These are phyloP conservation scores for Apamea crenata DNA, from an alignment of 2,888 invertebrate genomes.

Conservation along the genomic window DNA sequence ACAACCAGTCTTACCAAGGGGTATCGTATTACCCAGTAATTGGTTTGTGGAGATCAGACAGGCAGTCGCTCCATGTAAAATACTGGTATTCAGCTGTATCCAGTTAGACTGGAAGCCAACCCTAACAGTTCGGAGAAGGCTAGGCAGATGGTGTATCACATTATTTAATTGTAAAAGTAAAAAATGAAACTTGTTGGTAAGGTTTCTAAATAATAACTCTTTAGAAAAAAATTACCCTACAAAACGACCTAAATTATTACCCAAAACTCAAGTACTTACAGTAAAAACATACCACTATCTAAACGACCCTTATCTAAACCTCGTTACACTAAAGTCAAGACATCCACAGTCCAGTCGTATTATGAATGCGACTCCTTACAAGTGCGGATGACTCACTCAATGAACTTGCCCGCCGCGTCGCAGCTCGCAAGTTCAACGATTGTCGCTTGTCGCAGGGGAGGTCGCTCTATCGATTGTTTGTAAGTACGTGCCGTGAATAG, in stretches of 20 bases:
- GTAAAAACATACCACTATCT: not conserved
- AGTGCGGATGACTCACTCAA: constrained; percentile 60
- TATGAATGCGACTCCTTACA: constrained; percentile 57
- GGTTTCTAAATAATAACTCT: not conserved
- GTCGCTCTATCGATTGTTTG: constrained; percentile 61
- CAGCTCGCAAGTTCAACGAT: constrained; percentile 62
- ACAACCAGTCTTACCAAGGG: no score
- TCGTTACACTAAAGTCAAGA: constrained; percentile 11
- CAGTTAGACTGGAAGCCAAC: no score
- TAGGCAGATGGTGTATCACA: not conserved
- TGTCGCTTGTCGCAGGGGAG: constrained; percentile 53
- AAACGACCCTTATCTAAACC: constrained; percentile 25
- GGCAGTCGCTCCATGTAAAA: no score
- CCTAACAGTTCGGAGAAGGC: no score
- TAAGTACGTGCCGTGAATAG: constrained; percentile 50
- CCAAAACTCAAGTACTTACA: not conserved
- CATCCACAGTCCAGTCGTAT: constrained; percentile 3
- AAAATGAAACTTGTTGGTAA: not conserved
- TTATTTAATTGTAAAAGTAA: no score
- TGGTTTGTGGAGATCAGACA: no score
- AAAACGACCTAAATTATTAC: not conserved
- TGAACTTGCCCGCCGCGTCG: constrained; percentile 55
- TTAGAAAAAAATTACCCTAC: no score
- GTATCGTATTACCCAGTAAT: no score
- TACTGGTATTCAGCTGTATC: no score